A percentile compares a stretch with the other conserved stretches of the same genome.
These are phyloP conservation scores for Clarias magur DNA, from an alignment of 2,113 vertebrate species.

Conservation along the genomic window DNA sequence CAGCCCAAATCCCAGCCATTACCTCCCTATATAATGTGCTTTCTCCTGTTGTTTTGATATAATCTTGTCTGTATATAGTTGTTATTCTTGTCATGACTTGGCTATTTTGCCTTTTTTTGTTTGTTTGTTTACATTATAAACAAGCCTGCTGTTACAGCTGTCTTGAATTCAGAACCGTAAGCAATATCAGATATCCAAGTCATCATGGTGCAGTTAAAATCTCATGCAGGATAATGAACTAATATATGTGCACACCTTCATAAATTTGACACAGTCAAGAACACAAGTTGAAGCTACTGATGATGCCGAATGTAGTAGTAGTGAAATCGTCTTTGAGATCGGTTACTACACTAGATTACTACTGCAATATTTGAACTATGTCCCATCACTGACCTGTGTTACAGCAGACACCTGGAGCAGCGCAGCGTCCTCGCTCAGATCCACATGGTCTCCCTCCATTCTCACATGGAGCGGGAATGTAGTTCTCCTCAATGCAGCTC, in stretches of 20 bases:
- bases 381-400: conserved; percentile 67
- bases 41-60: background rate
- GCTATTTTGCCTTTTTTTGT: background rate
- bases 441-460: conserved; percentile 74
- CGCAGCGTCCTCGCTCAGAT: conserved; percentile 72
- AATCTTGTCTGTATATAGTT: background rate
- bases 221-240: background rate
- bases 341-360: background rate
- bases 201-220: background rate
- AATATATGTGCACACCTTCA: background rate
- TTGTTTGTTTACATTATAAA: background rate
- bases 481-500: conserved; percentile 79
- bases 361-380: background rate
- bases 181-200: background rate
- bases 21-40: background rate
- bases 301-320: background rate
- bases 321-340: background rate
- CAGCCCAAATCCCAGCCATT: background rate
- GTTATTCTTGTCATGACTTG: too few species aligned
- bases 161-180: background rate
- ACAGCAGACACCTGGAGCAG: conserved; percentile 80
- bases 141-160: background rate
- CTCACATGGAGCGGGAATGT: conserved; percentile 80
- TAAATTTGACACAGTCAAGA: background rate
- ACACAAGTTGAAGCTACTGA: background rate